Evolutionary conservation across 2,113 vertebrate species (phyloP).

Genomic region (Raja brachyura): DNA sequence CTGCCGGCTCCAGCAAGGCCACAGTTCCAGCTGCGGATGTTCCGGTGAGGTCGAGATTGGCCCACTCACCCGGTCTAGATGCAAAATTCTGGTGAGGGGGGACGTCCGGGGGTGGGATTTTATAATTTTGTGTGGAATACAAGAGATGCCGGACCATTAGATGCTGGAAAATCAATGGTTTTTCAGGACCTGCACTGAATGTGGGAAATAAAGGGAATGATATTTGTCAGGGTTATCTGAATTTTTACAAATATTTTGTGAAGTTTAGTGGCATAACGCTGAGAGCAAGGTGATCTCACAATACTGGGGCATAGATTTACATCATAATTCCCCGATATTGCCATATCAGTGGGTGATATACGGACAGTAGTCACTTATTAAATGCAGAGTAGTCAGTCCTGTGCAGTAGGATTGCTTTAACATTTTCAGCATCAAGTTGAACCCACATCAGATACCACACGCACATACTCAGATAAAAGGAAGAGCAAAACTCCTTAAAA

Average conservation of each 20-base stretch:
- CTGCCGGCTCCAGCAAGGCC: no score
- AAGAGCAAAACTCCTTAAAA: no score
- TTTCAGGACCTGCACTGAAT: no score
- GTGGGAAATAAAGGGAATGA: no score
- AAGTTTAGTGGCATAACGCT: background rate
- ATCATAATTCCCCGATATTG: background rate
- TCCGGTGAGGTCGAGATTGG: no score
- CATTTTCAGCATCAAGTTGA: background rate
- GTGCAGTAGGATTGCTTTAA: background rate
- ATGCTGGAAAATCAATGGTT: no score
- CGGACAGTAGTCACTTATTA: background rate
- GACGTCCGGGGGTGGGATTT: no score
- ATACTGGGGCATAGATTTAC: background rate
- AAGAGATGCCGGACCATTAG: no score
- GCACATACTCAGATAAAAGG: background rate
- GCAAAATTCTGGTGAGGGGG: no score
- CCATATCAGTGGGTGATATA: background rate
- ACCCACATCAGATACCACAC: background rate
- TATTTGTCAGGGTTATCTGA: background rate
- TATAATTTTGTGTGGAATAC: no score
- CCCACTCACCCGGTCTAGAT: no score
- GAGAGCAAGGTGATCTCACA: background rate
- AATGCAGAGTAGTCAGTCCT: background rate
- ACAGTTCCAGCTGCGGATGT: no score
- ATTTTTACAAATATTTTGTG: background rate